Conservation (phyloP, 1,140 invertebrate genomes). For the Sweltsa coloradensis region DNA sequence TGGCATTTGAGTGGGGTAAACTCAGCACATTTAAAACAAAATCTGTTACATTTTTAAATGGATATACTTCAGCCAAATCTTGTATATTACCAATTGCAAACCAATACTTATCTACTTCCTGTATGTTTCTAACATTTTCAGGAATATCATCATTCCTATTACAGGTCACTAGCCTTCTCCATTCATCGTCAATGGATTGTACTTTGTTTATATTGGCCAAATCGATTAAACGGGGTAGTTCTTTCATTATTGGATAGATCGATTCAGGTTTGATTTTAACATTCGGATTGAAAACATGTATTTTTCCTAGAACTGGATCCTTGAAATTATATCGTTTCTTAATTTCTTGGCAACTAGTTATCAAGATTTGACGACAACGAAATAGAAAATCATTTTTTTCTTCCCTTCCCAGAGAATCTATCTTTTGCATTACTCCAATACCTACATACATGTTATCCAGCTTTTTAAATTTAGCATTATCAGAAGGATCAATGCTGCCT, state of each 20-base stretch:
- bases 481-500: neutral
- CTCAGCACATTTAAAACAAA: neutral
- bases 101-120: slow-evolving; percentile 1
- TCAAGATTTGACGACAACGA: slow-evolving; percentile 1
- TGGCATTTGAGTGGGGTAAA: neutral
- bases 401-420: slow-evolving; percentile 6
- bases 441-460: slow-evolving; percentile 11
- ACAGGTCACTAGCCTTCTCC: neutral
- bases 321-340: slow-evolving; percentile 8
- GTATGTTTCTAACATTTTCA: too few species aligned
- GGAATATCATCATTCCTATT: neutral
- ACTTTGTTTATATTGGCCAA: neutral
- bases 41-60: neutral
- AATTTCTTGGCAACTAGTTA: slow-evolving; percentile 1
- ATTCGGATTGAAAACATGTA: neutral
- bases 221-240: neutral
- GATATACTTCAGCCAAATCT: neutral
- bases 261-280: too few species aligned
- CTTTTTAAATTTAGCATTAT: neutral
- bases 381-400: neutral
- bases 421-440: slow-evolving; percentile 12
- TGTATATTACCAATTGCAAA: neutral
- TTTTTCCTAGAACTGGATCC: neutral
- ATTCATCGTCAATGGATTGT: neutral
- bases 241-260: neutral